A percentile compares a stretch with the other conserved stretches of the same genome.
phyloP scores from a whole-genome alignment of 2,888 invertebrate genomes.

The Lysandra bellargus region DNA sequence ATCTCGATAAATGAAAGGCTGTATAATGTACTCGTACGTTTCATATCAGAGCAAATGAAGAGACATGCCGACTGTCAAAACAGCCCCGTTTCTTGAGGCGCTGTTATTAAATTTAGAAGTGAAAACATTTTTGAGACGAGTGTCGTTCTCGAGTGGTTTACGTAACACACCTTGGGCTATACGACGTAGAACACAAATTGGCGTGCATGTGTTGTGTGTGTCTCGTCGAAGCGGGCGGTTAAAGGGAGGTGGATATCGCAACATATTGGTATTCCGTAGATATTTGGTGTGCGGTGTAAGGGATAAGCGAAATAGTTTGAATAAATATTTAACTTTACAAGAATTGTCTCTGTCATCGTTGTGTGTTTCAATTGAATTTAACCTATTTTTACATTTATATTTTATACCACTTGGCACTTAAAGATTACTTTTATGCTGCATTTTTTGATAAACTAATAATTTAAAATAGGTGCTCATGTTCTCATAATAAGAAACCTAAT shows the following conservation, averaged over 20 bases:
- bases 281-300: slow-evolving; percentile 48
- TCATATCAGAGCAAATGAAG: neutral
- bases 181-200: slow-evolving; percentile 3
- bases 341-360: no score
- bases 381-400: no score
- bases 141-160: neutral
- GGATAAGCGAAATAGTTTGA: slow-evolving; percentile 39
- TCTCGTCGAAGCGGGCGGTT: slow-evolving; percentile 37
- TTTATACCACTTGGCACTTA: no score
- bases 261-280: slow-evolving; percentile 64
- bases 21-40: neutral
- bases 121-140: slow-evolving; percentile 19
- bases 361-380: no score
- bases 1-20: neutral
- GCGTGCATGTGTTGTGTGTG: slow-evolving; percentile 1
- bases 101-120: slow-evolving; percentile 20
- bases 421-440: no score
- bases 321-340: no score
- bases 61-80: slow-evolving; percentile 24
- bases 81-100: neutral
- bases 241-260: slow-evolving; percentile 57
- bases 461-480: no score
- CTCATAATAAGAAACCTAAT: no score
- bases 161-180: neutral
- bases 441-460: no score